Percentiles rank a stretch among this genome's conserved stretches.
Conservation (phyloP, 2,113 vertebrate genomes). For the Rhabdornis inornatus region DNA sequence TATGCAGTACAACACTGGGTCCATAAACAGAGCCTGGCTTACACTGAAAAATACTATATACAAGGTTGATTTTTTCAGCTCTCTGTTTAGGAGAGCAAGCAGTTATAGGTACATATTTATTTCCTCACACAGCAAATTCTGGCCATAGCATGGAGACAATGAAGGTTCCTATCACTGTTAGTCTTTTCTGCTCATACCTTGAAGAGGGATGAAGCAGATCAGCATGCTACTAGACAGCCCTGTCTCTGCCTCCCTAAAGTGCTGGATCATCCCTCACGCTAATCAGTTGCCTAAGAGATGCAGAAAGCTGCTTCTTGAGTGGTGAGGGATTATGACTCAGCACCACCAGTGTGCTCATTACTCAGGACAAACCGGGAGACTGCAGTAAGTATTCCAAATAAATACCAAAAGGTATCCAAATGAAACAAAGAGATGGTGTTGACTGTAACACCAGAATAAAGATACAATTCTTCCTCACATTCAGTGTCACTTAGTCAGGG, state of each 20-base stretch:
- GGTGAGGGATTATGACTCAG: slow-evolving; percentile 10
- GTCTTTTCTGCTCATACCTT: not conserved
- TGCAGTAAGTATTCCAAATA: not conserved
- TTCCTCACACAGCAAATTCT: not conserved
- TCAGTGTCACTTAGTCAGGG: slow-evolving; percentile 66
- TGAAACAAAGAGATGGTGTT: not conserved
- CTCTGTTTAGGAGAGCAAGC: not conserved
- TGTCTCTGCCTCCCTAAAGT: not conserved
- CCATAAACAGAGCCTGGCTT: not conserved
- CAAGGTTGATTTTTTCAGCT: not conserved
- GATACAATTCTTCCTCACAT: slow-evolving; percentile 70
- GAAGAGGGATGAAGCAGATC: not conserved
- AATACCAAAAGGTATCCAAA: slow-evolving; percentile 39
- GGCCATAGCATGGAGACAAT: not conserved
- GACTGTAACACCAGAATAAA: slow-evolving; percentile 47
- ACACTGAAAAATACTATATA: not conserved
- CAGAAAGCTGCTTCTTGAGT: not conserved
- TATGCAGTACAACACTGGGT: not conserved
- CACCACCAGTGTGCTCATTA: not conserved
- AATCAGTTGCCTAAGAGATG: not conserved
- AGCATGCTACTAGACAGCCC: not conserved
- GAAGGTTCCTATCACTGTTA: not conserved
- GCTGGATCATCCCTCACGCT: not conserved
- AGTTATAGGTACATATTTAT: not conserved
- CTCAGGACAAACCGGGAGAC: not conserved